Percentiles rank a stretch among this genome's conserved stretches.
Conservation (phyloP, 1,140 invertebrate species). For the Nymphalis io region DNA sequence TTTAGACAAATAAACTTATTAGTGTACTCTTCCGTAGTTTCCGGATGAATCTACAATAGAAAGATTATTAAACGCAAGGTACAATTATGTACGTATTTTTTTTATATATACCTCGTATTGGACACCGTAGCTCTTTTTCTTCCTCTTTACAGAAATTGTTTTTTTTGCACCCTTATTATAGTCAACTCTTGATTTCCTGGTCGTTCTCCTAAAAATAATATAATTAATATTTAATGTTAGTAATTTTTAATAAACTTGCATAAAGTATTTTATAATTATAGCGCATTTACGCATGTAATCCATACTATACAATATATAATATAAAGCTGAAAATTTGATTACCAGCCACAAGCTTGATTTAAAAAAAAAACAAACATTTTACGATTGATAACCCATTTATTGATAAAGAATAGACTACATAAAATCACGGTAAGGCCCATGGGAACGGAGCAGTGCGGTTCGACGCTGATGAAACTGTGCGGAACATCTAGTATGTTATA, state of each 20-base stretch:
- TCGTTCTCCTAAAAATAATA: slow-evolving; percentile 44
- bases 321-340: too few relatives aligned
- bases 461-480: too few relatives aligned
- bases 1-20: slow-evolving; percentile 38
- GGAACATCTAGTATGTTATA: too few relatives aligned
- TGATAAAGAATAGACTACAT: too few relatives aligned
- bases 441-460: too few relatives aligned
- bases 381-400: too few relatives aligned
- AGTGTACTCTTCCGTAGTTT: slow-evolving; percentile 34
- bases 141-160: slow-evolving; percentile 13
- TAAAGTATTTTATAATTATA: too few relatives aligned
- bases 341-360: too few relatives aligned
- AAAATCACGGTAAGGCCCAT: too few relatives aligned
- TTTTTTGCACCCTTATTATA: slow-evolving; percentile 52
- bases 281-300: too few relatives aligned
- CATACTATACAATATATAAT: too few relatives aligned
- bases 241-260: not conserved
- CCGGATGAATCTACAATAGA: slow-evolving; percentile 41
- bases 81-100: not conserved
- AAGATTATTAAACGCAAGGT: not conserved
- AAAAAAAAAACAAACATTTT: too few relatives aligned
- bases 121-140: slow-evolving; percentile 23
- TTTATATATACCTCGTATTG: slow-evolving; percentile 39
- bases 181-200: slow-evolving; percentile 47
- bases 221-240: not conserved